Conservation (phyloP, 2,797 vertebrate genomes). For the Brachyalestes nurse region DNA sequence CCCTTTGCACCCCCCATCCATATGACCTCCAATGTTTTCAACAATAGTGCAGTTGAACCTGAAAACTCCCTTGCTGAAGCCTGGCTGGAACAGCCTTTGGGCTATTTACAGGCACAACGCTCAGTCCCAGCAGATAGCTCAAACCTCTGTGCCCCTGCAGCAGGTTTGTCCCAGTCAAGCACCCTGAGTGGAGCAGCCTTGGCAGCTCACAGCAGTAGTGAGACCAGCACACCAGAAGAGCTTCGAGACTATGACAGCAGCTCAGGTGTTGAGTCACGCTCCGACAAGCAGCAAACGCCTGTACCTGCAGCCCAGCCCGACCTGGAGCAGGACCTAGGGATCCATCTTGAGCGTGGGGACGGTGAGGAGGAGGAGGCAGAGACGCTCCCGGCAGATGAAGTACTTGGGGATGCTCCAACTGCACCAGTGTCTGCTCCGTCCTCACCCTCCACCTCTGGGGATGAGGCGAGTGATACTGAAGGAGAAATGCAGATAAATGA, state of each 20-base stretch:
- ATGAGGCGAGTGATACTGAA: slow-evolving; percentile 83
- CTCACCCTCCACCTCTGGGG: slow-evolving; percentile 79
- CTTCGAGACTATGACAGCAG: slow-evolving; percentile 91
- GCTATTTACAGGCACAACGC: slow-evolving; percentile 50
- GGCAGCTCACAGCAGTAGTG: slow-evolving; percentile 85
- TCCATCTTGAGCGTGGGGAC: slow-evolving; percentile 84
- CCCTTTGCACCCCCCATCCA: slow-evolving; percentile 67
- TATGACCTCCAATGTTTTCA: slow-evolving; percentile 67
- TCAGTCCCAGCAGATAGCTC: slow-evolving; percentile 51
- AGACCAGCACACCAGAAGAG: slow-evolving; percentile 91
- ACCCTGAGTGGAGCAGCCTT: slow-evolving; percentile 79
- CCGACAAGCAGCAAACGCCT: slow-evolving; percentile 80
- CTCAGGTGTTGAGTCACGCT: slow-evolving; percentile 86
- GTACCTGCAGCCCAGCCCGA: slow-evolving; percentile 73
- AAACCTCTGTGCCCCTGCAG: slow-evolving; percentile 49
- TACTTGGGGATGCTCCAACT: slow-evolving; percentile 81
- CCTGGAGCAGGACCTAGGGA: slow-evolving; percentile 85
- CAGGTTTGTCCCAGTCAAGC: slow-evolving; percentile 76
- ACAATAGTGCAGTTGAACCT: slow-evolving; percentile 53
- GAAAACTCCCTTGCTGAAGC: slow-evolving; percentile 72
- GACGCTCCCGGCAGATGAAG: slow-evolving; percentile 83
- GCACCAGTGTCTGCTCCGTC: slow-evolving; percentile 80
- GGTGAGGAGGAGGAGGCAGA: slow-evolving; percentile 85
- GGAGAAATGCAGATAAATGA: slow-evolving; percentile 82
- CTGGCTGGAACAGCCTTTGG: slow-evolving; percentile 64